Percentiles rank a stretch among this genome's conserved stretches.
Conservation (phyloP, 92 coral and sea anemone genomes). For the Hydrozoanthus gracilis region DNA sequence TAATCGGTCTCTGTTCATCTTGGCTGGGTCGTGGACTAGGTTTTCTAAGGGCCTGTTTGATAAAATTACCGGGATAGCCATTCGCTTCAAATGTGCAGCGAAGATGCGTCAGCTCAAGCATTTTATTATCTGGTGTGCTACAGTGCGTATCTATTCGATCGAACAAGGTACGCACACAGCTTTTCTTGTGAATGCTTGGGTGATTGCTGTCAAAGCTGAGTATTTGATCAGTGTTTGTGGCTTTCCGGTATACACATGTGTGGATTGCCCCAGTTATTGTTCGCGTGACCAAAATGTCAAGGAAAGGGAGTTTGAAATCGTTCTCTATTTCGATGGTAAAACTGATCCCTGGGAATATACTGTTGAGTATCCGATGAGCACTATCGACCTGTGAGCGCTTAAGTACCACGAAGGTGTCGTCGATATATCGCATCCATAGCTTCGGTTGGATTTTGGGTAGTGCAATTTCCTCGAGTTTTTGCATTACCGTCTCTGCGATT, state of each 20-base stretch:
- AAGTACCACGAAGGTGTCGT: too few species aligned
- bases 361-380: too few species aligned
- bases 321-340: too few species aligned
- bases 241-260: neutral
- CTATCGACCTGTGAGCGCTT: too few species aligned
- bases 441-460: too few species aligned
- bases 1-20: neutral
- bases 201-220: constrained; percentile 43
- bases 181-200: constrained; percentile 22
- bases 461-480: too few species aligned
- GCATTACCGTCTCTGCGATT: too few species aligned
- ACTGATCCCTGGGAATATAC: too few species aligned
- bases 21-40: neutral
- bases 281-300: neutral
- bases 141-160: constrained; percentile 26
- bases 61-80: neutral
- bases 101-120: neutral
- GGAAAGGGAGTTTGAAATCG: too few species aligned
- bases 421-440: too few species aligned
- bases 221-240: constrained; percentile 27
- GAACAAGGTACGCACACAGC: constrained; percentile 19
- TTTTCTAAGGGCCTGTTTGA: neutral
- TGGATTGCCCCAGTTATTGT: neutral
- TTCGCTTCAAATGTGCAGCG: neutral
- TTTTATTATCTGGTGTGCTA: constrained; percentile 5